A percentile compares a stretch with the other conserved stretches of the same genome.
Conservation (phyloP, 2,888 invertebrate species). For the Thymelicus sylvestris region DNA sequence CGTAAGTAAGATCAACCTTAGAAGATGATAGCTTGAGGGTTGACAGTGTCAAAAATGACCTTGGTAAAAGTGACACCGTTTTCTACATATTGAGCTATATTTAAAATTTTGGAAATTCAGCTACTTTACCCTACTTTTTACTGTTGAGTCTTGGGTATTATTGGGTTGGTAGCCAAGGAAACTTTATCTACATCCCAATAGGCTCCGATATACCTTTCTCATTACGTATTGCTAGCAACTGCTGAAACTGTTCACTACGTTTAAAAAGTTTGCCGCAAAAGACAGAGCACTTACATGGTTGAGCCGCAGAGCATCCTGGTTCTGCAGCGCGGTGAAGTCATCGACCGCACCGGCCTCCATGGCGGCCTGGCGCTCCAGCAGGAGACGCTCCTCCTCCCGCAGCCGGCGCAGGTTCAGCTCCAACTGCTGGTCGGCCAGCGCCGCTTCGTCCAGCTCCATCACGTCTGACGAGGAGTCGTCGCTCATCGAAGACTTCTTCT, state of each 20-base stretch:
- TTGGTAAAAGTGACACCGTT: too few relatives aligned
- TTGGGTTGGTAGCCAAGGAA: too few relatives aligned
- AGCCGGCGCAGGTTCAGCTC: constrained; percentile 73
- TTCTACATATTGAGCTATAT: not conserved
- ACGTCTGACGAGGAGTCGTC: constrained; percentile 93
- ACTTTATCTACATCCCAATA: too few relatives aligned
- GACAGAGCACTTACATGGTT: constrained; percentile 61
- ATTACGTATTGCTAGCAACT: too few relatives aligned
- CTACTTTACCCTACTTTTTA: too few relatives aligned
- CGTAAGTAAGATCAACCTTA: too few relatives aligned
- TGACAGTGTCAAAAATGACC: too few relatives aligned
- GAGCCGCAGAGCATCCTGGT: constrained; percentile 69
- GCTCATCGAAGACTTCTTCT: constrained; percentile 95
- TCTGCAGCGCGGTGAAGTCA: constrained; percentile 70
- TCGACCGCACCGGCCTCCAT: constrained; percentile 83
- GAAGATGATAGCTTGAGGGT: too few relatives aligned
- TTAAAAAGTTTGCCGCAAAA: too few relatives aligned
- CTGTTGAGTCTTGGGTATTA: too few relatives aligned
- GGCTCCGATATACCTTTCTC: too few relatives aligned
- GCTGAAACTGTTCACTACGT: too few relatives aligned
- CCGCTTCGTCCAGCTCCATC: constrained; percentile 96
- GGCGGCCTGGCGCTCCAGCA: constrained; percentile 90
- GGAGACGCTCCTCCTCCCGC: constrained; percentile 89
- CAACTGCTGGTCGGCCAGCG: constrained; percentile 82
- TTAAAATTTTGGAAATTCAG: not conserved